Base-by-base conservation (phyloP, 2,888 invertebrate species). In the Miltochrista miniata region DNA sequence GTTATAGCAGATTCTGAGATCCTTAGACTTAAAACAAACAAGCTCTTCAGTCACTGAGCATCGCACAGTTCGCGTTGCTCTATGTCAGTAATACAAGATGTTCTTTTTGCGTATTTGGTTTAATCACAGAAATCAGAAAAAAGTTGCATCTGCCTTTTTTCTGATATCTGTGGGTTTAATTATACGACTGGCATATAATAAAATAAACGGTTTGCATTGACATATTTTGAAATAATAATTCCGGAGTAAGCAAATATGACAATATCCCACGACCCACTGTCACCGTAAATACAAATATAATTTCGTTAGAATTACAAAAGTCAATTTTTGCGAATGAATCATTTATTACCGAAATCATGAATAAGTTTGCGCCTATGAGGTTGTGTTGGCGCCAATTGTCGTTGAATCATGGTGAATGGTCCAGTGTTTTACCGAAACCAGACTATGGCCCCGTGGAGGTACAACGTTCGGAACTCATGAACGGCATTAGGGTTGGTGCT, bases 401-500 rank as follows among this genome's bases (percentile, higher is more conserved):
- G 0, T 49, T 64, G 4, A 49, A 54, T 30, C 38, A 48, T 2
- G 13, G 34, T 10, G 52, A 42, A 18, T 46, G 45, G 42, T 10
- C 36, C 7, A 47, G 38, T 1, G 68, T 70, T 49, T 70, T 61
- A 57, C 74, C 76, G 0, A 74, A 71, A 49, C 70, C 77, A 0
- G 66, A 73, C 29, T 89, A 85, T 39, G 90, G 90, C 0, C 84
- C 87, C 0, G 49, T 69, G 61, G 81, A 82, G 10, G 74, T 88
- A 0, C 79, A 81, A 45, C 59, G 85, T 7, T 76, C 84, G 0
- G 54, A 65, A 0, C 63, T 88, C 45, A 37, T 78, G 54, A 90
- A 87, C 41, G 90, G 90, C 1, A 75, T 80, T 18, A 79, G 59
- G 30, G 72, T 90, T 0, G 79, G 77, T 0, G 79, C 77, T 1